A percentile compares a stretch with the other conserved stretches of the same genome.
These are phyloP conservation scores for Mizuhopecten yessoensis DNA, from an alignment of 1,140 invertebrate genomes.

Conservation along the genomic window DNA sequence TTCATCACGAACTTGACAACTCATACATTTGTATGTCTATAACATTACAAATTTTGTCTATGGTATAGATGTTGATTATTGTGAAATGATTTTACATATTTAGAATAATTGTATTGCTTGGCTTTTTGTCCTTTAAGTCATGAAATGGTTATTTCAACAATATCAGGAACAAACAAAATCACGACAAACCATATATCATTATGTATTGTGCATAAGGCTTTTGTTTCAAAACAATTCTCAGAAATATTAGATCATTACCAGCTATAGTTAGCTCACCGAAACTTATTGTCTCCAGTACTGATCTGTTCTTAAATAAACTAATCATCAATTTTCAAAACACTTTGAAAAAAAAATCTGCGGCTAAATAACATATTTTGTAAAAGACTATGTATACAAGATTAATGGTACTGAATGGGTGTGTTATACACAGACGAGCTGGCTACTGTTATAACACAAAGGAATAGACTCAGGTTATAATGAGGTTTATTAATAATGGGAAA, in stretches of 20 bases:
- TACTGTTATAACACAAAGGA: not conserved
- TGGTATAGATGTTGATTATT: too few species aligned
- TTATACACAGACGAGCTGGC: not conserved
- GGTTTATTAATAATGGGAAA: not conserved
- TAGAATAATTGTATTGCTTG: not conserved
- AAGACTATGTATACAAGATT: not conserved
- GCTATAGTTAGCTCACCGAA: not conserved
- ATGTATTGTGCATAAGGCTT: not conserved
- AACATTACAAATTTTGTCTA: too few species aligned
- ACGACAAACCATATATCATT: not conserved
- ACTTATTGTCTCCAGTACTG: not conserved
- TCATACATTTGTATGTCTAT: too few species aligned
- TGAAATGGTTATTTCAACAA: not conserved
- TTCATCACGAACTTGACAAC: too few species aligned
- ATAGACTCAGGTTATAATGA: constrained; percentile 4
- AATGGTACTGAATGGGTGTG: not conserved
- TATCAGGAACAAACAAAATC: not conserved
- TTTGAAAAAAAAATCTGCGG: not conserved
- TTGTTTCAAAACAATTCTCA: not conserved
- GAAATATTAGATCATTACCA: not conserved
- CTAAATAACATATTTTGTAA: not conserved
- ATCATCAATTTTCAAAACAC: not conserved
- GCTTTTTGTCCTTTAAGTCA: not conserved
- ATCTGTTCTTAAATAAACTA: not conserved
- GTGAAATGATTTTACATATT: too few species aligned